phyloP scores from a whole-genome alignment of 2,797 vertebrate genomes.

The Eleutherodactylus coqui region DNA sequence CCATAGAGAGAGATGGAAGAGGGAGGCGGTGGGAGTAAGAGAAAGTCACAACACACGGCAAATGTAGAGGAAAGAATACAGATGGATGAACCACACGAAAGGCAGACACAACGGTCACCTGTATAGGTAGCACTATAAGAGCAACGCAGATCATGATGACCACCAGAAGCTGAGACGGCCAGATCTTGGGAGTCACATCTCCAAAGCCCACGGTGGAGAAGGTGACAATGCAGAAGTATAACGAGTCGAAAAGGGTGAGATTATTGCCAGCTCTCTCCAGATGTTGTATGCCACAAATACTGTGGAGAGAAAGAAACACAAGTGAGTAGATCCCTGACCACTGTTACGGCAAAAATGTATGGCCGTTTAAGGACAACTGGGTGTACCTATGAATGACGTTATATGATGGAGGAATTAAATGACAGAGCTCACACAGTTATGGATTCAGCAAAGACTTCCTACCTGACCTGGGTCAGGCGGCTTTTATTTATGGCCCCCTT shows the following conservation, averaged over 20 bases:
- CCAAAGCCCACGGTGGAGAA: conserved; percentile 87
- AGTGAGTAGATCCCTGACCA: neutral
- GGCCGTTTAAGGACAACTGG: no score
- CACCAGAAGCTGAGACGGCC: conserved; percentile 87
- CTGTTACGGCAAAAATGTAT: no score
- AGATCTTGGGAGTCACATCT: conserved; percentile 84
- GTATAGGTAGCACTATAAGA: conserved; percentile 84
- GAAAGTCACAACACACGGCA: conserved; percentile 24
- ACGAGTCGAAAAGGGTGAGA: conserved; percentile 84
- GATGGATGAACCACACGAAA: neutral
- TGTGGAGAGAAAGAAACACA: conserved; percentile 55
- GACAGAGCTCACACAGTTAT: no score
- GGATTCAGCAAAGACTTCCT: no score
- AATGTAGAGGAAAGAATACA: neutral
- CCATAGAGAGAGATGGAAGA: neutral
- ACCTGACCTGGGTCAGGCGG: no score
- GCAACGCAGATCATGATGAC: conserved; percentile 88
- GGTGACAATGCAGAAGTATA: conserved; percentile 87
- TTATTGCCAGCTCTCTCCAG: conserved; percentile 85
- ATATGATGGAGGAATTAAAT: no score
- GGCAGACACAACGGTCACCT: conserved; percentile 71
- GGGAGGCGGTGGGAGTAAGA: neutral
- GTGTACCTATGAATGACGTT: no score
- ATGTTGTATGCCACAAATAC: conserved; percentile 87
- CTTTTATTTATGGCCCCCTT: no score